These are phyloP conservation scores for Sternarchorhynchus goeldii DNA, from an alignment of 2,797 vertebrate species.

Conservation along the genomic window DNA sequence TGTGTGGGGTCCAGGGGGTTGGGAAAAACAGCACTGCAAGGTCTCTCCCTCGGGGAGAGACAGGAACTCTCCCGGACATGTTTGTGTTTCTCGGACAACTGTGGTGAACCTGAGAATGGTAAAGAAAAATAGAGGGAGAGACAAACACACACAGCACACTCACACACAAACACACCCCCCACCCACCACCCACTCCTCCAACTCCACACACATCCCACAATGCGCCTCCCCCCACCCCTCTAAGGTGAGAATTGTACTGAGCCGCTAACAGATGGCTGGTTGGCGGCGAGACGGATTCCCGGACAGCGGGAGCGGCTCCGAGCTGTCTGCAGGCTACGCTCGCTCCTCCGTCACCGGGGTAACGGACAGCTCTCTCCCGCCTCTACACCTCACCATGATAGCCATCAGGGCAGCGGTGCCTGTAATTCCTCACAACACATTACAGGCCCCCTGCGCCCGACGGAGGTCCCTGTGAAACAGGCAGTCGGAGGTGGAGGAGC, in stretches of 20 bases:
- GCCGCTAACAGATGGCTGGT: slow-evolving; percentile 49
- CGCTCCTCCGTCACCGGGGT: slow-evolving; percentile 26
- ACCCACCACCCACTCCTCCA: no score
- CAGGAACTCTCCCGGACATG: slow-evolving; percentile 95
- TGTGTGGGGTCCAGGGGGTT: slow-evolving; percentile 86
- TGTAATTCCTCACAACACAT: slow-evolving; percentile 63
- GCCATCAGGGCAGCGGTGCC: slow-evolving; percentile 48
- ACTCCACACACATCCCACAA: not conserved
- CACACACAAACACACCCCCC: no score
- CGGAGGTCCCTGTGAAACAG: slow-evolving; percentile 22
- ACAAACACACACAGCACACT: not conserved
- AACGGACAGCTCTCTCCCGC: slow-evolving; percentile 20
- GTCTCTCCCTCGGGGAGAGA: slow-evolving; percentile 92
- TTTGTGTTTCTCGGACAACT: slow-evolving; percentile 97
- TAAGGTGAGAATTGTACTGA: slow-evolving; percentile 45
- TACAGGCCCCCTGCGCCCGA: slow-evolving; percentile 35
- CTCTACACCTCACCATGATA: slow-evolving; percentile 57
- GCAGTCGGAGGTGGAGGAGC: slow-evolving; percentile 18
- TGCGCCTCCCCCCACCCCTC: slow-evolving; percentile 2
- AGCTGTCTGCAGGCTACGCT: slow-evolving; percentile 7
- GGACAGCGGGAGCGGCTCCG: slow-evolving; percentile 11
- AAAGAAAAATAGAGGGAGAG: slow-evolving; percentile 2
- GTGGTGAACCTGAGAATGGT: slow-evolving; percentile 85
- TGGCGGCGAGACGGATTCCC: slow-evolving; percentile 37
- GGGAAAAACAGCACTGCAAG: slow-evolving; percentile 94